Evolutionary conservation across 1,140 invertebrate species (phyloP).

Genomic region (Drosophila lacertosa): DNA sequence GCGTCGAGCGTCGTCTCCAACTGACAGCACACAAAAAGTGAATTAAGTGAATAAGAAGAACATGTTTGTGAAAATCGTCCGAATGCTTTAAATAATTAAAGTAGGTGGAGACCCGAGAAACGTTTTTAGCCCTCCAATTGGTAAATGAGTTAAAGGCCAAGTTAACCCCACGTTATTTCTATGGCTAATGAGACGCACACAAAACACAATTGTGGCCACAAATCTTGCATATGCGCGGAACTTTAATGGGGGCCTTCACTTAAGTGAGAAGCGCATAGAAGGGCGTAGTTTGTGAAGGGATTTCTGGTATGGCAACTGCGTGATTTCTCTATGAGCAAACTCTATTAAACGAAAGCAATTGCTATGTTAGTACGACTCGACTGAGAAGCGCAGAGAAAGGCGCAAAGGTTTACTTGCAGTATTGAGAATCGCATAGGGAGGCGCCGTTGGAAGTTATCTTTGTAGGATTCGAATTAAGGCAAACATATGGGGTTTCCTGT

Average conservation of each 20-base stretch:
- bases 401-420: too few relatives aligned
- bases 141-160: constrained; percentile 36
- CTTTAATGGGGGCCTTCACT: too few relatives aligned
- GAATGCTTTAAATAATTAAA: constrained; percentile 81
- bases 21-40: constrained; percentile 66
- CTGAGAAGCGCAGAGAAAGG: constrained; percentile 4
- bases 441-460: too few relatives aligned
- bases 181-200: constrained; percentile 54
- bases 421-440: too few relatives aligned
- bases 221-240: constrained; percentile 46
- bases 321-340: too few relatives aligned
- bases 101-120: constrained; percentile 60
- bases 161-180: constrained; percentile 55
- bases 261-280: constrained; percentile 10
- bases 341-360: too few relatives aligned
- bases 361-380: not conserved
- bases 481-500: too few relatives aligned
- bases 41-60: constrained; percentile 81
- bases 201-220: constrained; percentile 8
- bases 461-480: too few relatives aligned
- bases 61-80: constrained; percentile 80
- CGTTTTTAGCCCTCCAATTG: constrained; percentile 32
- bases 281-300: not conserved
- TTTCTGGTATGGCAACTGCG: too few relatives aligned
- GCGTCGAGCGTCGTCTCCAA: constrained; percentile 25